Evolutionary conservation across 2,113 vertebrate genomes (phyloP).

Genomic region (Merops nubicus): DNA sequence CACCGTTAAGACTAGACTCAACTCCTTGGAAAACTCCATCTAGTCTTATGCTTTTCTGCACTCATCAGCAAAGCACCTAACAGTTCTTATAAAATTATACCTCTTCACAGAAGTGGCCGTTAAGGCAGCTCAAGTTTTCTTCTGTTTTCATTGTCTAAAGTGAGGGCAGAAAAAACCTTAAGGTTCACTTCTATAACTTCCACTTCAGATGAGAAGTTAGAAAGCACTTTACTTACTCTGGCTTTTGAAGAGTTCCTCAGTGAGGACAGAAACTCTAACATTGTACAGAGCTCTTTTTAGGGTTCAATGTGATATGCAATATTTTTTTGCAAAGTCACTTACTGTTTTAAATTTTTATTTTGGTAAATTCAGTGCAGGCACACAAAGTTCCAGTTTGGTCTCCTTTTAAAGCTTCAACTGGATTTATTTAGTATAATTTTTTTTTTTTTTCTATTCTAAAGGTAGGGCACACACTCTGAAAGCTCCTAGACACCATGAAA

Average conservation of each 20-base stretch:
- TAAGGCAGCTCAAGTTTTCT: not conserved
- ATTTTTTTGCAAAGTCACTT: not conserved
- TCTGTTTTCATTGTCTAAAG: not conserved
- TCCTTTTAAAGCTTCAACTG: not conserved
- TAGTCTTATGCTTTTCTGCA: not conserved
- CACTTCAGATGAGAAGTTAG: not conserved
- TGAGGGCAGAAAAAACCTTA: not conserved
- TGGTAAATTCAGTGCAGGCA: not conserved
- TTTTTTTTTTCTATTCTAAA: not conserved
- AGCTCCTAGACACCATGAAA: not conserved
- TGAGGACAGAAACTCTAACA: not conserved
- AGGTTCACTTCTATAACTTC: not conserved
- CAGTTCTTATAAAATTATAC: not conserved
- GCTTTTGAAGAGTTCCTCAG: not conserved
- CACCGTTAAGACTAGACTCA: not conserved
- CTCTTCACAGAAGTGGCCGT: not conserved
- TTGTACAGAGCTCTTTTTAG: not conserved
- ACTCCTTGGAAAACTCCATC: not conserved
- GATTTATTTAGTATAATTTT: not conserved
- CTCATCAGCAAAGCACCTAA: not conserved
- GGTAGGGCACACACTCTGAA: not conserved
- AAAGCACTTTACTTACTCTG: not conserved
- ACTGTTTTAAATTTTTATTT: not conserved
- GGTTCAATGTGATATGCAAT: not conserved
- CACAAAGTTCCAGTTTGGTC: not conserved